Conservation (phyloP, 2,888 invertebrate genomes). For the Anodontia alba region DNA sequence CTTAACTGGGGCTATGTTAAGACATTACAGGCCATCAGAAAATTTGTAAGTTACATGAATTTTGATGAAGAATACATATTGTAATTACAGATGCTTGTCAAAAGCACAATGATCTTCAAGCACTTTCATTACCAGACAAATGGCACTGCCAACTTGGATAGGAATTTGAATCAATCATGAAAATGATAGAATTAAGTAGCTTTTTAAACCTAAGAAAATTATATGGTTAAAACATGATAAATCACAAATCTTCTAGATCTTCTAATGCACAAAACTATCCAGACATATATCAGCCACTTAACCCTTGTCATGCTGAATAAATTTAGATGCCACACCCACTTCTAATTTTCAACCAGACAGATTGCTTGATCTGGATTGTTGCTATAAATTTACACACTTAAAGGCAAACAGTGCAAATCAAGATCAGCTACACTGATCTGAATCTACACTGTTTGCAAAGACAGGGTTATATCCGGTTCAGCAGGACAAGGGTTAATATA, state of each 20-base stretch:
- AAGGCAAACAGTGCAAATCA: too few species aligned
- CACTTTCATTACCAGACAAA: background rate
- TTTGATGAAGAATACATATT: background rate
- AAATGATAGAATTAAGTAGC: background rate
- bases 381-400: too few species aligned
- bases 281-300: too few species aligned
- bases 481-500: too few species aligned
- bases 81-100: background rate
- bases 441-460: too few species aligned
- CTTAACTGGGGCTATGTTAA: too few species aligned
- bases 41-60: background rate
- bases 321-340: too few species aligned
- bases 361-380: too few species aligned
- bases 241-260: background rate
- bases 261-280: background rate
- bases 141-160: background rate
- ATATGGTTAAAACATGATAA: background rate
- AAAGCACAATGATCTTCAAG: background rate
- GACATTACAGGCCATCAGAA: background rate
- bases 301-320: too few species aligned
- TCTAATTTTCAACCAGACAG: too few species aligned
- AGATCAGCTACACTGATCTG: too few species aligned
- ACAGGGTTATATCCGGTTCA: too few species aligned
- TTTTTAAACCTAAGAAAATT: background rate
- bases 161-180: slow-evolving; percentile 4